A percentile compares a stretch with the other conserved stretches of the same genome.
phyloP scores from a whole-genome alignment of 2,888 invertebrate species.

The Patella ulyssiponensis region DNA sequence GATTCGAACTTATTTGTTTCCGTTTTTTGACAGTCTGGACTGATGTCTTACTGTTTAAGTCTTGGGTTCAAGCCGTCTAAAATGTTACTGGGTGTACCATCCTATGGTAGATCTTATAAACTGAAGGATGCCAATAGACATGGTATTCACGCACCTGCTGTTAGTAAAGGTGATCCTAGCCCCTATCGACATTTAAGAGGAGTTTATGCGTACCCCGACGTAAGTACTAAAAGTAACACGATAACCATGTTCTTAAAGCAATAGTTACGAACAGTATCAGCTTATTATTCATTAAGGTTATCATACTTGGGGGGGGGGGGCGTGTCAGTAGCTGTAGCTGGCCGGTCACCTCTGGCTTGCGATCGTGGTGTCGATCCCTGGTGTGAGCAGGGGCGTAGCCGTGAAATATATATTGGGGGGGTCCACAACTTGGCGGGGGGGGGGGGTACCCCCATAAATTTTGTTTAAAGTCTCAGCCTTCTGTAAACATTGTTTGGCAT shows the following conservation, averaged over 20 bases:
- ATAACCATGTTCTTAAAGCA: neutral
- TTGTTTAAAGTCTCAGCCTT: too few species aligned
- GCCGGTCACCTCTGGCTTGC: too few species aligned
- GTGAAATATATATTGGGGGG: too few species aligned
- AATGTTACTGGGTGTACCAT: slow-evolving; percentile 55
- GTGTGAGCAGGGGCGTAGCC: too few species aligned
- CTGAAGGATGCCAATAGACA: slow-evolving; percentile 36
- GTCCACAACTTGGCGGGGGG: too few species aligned
- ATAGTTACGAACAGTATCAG: neutral
- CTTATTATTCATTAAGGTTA: neutral
- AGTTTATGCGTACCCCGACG: slow-evolving; percentile 39
- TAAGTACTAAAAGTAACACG: slow-evolving; percentile 22
- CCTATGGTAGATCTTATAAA: slow-evolving; percentile 58
- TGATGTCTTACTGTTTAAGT: slow-evolving; percentile 34
- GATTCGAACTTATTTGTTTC: too few species aligned
- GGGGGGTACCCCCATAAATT: too few species aligned
- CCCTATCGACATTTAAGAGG: slow-evolving; percentile 31
- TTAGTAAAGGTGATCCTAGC: slow-evolving; percentile 35
- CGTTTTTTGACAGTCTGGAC: slow-evolving; percentile 28
- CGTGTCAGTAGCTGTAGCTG: too few species aligned
- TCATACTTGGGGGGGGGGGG: too few species aligned
- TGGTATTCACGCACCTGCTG: slow-evolving; percentile 44
- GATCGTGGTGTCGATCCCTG: too few species aligned
- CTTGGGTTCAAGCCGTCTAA: slow-evolving; percentile 50
- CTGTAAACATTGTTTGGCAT: too few species aligned